These are phyloP conservation scores for Apamea crenata DNA, from an alignment of 2,888 invertebrate genomes.

Conservation along the genomic window DNA sequence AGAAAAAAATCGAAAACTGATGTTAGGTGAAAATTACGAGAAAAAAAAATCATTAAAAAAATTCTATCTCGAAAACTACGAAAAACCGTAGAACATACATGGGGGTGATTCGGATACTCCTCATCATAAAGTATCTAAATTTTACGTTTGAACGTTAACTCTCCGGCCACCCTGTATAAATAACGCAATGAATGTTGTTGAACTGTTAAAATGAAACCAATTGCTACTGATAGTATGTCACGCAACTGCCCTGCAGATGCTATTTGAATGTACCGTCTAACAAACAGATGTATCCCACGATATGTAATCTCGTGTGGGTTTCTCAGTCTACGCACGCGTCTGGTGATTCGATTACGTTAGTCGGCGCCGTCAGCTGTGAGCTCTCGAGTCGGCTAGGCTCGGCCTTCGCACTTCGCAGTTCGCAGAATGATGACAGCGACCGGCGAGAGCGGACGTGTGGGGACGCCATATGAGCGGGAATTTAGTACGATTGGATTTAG, in stretches of 20 bases:
- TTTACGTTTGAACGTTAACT: too few relatives aligned
- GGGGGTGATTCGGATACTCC: too few relatives aligned
- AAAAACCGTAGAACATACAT: too few relatives aligned
- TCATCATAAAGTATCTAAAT: too few relatives aligned
- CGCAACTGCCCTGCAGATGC: not conserved
- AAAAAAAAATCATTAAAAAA: too few relatives aligned
- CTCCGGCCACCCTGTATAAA: too few relatives aligned
- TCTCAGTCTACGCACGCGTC: constrained; percentile 58
- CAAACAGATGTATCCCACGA: constrained; percentile 35
- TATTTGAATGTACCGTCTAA: not conserved
- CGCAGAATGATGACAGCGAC: constrained; percentile 42
- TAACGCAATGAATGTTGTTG: too few relatives aligned
- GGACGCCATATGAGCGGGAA: constrained; percentile 5
- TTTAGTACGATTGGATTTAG: constrained; percentile 2
- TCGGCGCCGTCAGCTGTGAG: constrained; percentile 64
- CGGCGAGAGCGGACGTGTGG: constrained; percentile 13
- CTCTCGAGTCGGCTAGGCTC: constrained; percentile 27
- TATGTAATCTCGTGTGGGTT: constrained; percentile 47
- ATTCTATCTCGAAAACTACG: too few relatives aligned
- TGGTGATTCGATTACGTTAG: constrained; percentile 72
- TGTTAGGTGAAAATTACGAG: too few relatives aligned
- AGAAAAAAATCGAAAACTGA: too few relatives aligned
- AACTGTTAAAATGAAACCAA: too few relatives aligned
- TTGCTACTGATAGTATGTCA: too few relatives aligned
- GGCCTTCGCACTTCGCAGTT: constrained; percentile 57